phyloP scores from a whole-genome alignment of 2,888 invertebrate species.

The Leuctra nigra region DNA sequence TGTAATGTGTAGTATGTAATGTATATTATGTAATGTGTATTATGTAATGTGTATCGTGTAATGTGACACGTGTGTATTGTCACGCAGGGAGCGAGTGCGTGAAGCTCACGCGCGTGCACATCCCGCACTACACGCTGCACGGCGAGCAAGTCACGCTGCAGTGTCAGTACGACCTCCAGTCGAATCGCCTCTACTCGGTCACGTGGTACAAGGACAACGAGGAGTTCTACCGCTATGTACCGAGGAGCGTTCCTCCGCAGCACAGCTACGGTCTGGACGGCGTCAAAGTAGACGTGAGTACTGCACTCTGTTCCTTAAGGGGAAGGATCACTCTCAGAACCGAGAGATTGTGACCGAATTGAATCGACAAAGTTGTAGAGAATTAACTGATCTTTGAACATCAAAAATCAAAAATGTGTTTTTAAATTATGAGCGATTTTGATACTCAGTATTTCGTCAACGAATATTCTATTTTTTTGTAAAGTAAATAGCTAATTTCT shows the following conservation, averaged over 20 bases:
- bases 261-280: slow-evolving; percentile 64
- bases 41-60: too few relatives aligned
- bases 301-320: neutral
- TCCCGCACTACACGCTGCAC: slow-evolving; percentile 56
- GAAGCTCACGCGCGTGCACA: slow-evolving; percentile 53
- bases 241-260: slow-evolving; percentile 60
- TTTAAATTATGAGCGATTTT: too few relatives aligned
- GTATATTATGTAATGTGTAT: too few relatives aligned
- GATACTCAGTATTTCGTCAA: too few relatives aligned
- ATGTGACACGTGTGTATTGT: too few relatives aligned
- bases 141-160: slow-evolving; percentile 59
- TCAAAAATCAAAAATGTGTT: too few relatives aligned
- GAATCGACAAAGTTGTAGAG: too few relatives aligned
- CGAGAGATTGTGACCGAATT: too few relatives aligned
- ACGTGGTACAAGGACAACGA: slow-evolving; percentile 84
- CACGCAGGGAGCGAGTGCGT: slow-evolving; percentile 36
- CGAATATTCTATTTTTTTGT: too few relatives aligned
- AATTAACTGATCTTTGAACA: neutral
- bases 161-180: slow-evolving; percentile 59
- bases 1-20: too few relatives aligned
- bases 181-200: slow-evolving; percentile 66
- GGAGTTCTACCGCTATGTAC: slow-evolving; percentile 74
- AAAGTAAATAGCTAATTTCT: too few relatives aligned
- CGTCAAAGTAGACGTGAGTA: slow-evolving; percentile 61
- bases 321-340: too few relatives aligned